Evolutionary conservation across 2,888 invertebrate genomes (phyloP).

Genomic region (Rhagonycha lutea): DNA sequence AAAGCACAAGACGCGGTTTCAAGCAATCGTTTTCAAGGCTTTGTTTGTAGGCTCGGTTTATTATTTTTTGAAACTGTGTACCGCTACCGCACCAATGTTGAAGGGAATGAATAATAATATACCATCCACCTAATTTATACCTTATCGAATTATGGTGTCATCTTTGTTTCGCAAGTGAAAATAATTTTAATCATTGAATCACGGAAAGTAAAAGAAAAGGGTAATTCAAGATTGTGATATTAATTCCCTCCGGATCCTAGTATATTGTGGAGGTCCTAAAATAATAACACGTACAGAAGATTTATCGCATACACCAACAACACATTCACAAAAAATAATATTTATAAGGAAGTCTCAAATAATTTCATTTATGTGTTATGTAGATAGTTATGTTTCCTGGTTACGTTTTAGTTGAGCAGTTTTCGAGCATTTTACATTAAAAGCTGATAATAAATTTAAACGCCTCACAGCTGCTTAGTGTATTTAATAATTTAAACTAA

Average conservation of each 20-base stretch:
- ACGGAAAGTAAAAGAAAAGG: background rate
- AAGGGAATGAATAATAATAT: background rate
- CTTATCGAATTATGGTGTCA: background rate
- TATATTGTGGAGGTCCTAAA: background rate
- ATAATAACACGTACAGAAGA: background rate
- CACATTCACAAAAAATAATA: too few species aligned
- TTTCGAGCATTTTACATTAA: background rate
- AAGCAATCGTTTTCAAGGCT: background rate
- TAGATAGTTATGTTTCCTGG: background rate
- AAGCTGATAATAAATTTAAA: background rate
- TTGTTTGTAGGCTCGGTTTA: background rate
- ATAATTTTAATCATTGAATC: background rate
- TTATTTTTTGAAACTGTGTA: background rate
- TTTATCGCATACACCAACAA: background rate
- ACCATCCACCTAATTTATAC: background rate
- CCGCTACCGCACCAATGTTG: background rate
- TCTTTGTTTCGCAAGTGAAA: background rate
- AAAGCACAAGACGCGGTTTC: background rate
- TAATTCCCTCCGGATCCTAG: background rate
- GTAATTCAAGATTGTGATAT: background rate
- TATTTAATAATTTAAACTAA: background rate
- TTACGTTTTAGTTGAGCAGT: background rate
- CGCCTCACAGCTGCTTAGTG: background rate
- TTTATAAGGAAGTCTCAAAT: too few species aligned
- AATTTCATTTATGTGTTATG: too few species aligned